These are phyloP conservation scores for Nebria brevicollis DNA, from an alignment of 2,888 invertebrate genomes.

Conservation along the genomic window DNA sequence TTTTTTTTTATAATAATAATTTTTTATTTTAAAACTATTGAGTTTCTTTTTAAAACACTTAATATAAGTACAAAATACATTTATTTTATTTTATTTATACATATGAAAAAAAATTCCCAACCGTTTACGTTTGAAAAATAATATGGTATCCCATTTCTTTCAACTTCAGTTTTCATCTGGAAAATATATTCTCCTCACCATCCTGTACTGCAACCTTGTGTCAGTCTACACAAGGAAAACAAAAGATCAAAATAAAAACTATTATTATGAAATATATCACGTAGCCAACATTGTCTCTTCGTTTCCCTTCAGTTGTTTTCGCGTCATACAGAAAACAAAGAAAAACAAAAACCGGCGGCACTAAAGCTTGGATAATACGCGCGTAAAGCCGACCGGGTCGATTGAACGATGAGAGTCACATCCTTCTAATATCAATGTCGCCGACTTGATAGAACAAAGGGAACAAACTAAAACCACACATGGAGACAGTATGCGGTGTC, in stretches of 20 bases:
- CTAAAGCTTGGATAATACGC: slow-evolving; percentile 16
- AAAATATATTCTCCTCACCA: not conserved
- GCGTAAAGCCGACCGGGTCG: slow-evolving; percentile 17
- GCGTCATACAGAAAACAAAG: not conserved
- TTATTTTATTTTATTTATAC: too few relatives aligned
- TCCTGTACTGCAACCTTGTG: not conserved
- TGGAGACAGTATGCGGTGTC: not conserved
- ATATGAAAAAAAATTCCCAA: too few relatives aligned
- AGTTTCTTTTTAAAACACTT: too few relatives aligned
- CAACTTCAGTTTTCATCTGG: not conserved
- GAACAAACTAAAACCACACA: not conserved
- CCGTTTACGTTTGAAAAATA: not conserved
- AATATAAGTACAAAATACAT: too few relatives aligned
- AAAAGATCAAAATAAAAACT: slow-evolving; percentile 22
- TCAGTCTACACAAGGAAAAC: not conserved
- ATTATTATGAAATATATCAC: slow-evolving; percentile 45
- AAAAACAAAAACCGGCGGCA: slow-evolving; percentile 9
- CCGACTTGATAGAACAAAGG: slow-evolving; percentile 23
- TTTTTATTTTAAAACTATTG: too few relatives aligned
- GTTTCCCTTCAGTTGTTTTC: not conserved
- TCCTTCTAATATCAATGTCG: slow-evolving; percentile 28
- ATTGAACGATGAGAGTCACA: slow-evolving; percentile 28
- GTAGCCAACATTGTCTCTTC: not conserved
- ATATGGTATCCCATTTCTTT: not conserved
- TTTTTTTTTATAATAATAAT: too few relatives aligned